Evolutionary conservation across 2,113 vertebrate genomes (phyloP).

Genomic region (Orycteropus afer): DNA sequence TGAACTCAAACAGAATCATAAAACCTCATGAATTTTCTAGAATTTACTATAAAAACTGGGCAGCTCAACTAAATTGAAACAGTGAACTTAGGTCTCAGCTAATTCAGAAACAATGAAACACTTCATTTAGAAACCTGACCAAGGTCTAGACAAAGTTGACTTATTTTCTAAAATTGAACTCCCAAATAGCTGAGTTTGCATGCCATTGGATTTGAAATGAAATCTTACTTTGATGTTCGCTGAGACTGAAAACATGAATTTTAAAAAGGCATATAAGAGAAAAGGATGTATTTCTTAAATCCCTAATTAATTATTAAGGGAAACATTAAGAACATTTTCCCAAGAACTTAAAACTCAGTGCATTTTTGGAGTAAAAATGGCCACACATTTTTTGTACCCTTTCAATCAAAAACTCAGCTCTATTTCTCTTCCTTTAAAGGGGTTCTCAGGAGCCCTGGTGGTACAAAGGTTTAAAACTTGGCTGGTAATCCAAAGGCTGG

Average conservation of each 20-base stretch:
- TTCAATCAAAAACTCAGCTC: not conserved
- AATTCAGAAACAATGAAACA: constrained; percentile 71
- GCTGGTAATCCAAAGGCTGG: not conserved
- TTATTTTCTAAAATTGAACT: constrained; percentile 64
- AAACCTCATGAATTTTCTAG: constrained; percentile 43
- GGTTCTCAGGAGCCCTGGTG: not conserved
- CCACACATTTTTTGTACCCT: not conserved
- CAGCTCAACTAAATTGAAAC: constrained; percentile 59
- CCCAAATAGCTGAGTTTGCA: constrained; percentile 57
- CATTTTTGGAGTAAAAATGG: not conserved
- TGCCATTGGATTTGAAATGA: constrained; percentile 57
- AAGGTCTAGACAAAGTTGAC: constrained; percentile 64
- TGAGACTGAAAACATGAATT: not conserved
- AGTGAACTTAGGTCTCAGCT: constrained; percentile 64
- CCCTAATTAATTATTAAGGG: not conserved
- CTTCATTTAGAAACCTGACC: constrained; percentile 66
- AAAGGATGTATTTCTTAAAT: constrained; percentile 31
- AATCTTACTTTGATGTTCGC: constrained; percentile 47
- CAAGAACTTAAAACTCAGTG: not conserved
- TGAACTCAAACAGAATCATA: constrained; percentile 43
- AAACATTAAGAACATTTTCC: not conserved
- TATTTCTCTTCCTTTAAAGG: not conserved
- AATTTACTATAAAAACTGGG: constrained; percentile 41
- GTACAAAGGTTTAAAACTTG: not conserved
- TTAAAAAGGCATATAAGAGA: not conserved